A percentile compares a stretch with the other conserved stretches of the same genome.
Conservation (phyloP, 23 tunicate species). For the Styela clava region DNA sequence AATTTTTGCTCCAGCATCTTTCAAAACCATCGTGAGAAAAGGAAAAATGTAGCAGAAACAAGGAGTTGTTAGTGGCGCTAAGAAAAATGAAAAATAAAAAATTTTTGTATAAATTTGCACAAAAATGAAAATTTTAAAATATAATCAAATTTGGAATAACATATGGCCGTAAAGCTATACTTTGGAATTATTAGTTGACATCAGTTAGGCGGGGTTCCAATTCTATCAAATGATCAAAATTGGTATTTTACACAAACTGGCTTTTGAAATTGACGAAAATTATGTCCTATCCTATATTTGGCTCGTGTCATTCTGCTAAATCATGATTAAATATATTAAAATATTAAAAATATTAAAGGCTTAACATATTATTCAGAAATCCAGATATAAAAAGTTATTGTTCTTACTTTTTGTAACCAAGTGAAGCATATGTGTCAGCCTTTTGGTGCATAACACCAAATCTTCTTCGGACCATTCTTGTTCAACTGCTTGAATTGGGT, state of each 20-base stretch:
- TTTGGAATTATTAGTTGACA: too few relatives aligned
- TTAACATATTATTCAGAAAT: neutral
- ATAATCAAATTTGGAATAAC: neutral
- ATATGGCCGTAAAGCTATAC: too few relatives aligned
- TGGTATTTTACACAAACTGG: too few relatives aligned
- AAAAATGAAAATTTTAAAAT: neutral
- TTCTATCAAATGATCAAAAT: too few relatives aligned
- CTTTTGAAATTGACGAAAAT: too few relatives aligned
- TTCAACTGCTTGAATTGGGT: constrained; percentile 27
- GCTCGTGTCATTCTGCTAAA: too few relatives aligned
- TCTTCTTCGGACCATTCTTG: constrained; percentile 48
- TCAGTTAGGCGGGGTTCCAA: too few relatives aligned
- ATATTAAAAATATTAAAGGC: too few relatives aligned
- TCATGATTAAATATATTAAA: too few relatives aligned
- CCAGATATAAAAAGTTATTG: too few relatives aligned
- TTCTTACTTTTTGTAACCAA: neutral
- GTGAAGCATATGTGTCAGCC: neutral
- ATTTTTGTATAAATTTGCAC: neutral
- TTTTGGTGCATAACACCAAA: constrained; percentile 7
- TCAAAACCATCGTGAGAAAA: constrained; percentile 14
- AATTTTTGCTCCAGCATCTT: constrained; percentile 6
- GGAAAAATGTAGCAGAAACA: constrained; percentile 33
- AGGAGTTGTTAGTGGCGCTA: constrained; percentile 13
- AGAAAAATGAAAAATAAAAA: neutral
- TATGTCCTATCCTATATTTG: too few relatives aligned